phyloP scores from a whole-genome alignment of 2,888 invertebrate genomes.

The Hetaerina titia region DNA sequence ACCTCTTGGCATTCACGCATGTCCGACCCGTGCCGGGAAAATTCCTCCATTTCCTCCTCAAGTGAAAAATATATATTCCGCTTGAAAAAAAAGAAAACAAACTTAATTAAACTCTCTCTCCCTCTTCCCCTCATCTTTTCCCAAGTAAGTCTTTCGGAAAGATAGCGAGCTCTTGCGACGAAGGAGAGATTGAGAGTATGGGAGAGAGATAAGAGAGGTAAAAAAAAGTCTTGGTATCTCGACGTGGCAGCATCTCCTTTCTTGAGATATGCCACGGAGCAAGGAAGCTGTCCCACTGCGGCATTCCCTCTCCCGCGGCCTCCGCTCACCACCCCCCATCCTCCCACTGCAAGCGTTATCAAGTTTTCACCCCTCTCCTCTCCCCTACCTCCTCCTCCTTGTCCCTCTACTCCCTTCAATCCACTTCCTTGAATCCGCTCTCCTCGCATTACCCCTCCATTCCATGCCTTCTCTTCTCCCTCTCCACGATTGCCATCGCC shows the following conservation, averaged over 20 bases:
- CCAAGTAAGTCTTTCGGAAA: neutral
- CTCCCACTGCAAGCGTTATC: neutral
- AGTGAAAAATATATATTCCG: neutral
- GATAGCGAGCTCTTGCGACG: neutral
- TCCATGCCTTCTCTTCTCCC: neutral
- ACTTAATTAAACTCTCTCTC: neutral
- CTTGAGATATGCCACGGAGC: neutral
- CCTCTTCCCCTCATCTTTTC: neutral
- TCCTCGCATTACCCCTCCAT: neutral
- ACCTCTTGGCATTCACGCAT: neutral
- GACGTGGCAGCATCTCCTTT: slow-evolving; percentile 16
- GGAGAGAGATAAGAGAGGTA: no score
- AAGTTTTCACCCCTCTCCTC: neutral
- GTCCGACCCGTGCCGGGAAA: neutral
- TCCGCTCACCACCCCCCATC: neutral
- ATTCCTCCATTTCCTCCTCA: neutral
- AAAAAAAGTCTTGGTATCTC: neutral
- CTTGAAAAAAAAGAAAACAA: neutral
- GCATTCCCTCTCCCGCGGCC: neutral
- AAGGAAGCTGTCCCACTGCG: slow-evolving; percentile 36
- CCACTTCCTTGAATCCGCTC: neutral
- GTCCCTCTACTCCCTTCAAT: neutral
- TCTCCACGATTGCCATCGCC: neutral
- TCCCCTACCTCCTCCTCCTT: neutral
- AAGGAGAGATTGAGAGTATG: neutral